Evolutionary conservation across 2,888 invertebrate species (phyloP).

Genomic region (Cryptus armator): DNA sequence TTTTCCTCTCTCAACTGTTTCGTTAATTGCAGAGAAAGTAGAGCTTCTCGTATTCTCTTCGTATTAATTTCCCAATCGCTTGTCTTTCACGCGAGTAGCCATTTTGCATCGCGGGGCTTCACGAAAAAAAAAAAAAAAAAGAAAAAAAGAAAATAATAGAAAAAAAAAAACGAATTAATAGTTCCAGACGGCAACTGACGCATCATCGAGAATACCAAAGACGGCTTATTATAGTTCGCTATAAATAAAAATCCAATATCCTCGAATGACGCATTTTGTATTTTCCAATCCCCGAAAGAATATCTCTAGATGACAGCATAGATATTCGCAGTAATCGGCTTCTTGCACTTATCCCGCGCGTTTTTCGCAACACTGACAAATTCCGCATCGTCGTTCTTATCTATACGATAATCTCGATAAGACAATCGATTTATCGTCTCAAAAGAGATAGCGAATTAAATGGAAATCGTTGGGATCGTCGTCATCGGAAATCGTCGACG

Average conservation of each 20-base stretch:
- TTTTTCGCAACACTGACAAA: not conserved
- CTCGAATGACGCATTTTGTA: slow-evolving; percentile 51
- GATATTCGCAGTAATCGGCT: not conserved
- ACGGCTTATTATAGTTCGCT: slow-evolving; percentile 6
- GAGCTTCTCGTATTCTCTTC: not conserved
- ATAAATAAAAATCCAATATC: slow-evolving; percentile 9
- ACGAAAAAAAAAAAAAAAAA: not conserved
- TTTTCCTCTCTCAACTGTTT: not conserved
- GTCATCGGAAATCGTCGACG: too few species aligned
- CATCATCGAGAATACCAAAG: slow-evolving; percentile 32
- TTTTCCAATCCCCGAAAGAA: slow-evolving; percentile 37
- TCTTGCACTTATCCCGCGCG: not conserved
- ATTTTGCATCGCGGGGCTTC: not conserved
- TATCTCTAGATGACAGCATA: slow-evolving; percentile 1
- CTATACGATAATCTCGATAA: too few species aligned
- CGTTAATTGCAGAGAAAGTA: slow-evolving; percentile 22
- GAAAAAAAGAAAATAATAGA: not conserved
- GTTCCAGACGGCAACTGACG: slow-evolving; percentile 5
- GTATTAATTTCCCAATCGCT: not conserved
- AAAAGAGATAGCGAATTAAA: too few species aligned
- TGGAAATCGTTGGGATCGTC: too few species aligned
- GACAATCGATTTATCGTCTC: too few species aligned
- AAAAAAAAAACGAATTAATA: slow-evolving; percentile 3
- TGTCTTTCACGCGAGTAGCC: not conserved
- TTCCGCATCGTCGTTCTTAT: not conserved